Conservation (phyloP, 2,113 vertebrate species). For the Brienomyrus brachyistius region DNA sequence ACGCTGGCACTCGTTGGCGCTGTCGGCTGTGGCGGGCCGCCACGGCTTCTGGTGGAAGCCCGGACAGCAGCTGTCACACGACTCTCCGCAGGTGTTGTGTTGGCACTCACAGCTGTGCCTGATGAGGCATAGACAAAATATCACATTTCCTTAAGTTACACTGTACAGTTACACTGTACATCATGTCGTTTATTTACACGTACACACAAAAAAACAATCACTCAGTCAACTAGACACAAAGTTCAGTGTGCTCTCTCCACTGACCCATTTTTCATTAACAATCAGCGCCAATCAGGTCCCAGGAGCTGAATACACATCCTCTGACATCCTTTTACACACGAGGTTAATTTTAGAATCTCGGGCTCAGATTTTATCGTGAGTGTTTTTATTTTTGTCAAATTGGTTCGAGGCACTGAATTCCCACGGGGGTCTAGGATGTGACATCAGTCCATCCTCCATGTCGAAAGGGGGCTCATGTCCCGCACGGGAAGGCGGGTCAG, state of each 20-base stretch:
- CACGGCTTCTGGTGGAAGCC: slow-evolving; percentile 80
- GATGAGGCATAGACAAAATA: background rate
- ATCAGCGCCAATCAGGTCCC: slow-evolving; percentile 18
- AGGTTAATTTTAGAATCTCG: slow-evolving; percentile 24
- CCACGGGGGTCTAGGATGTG: background rate
- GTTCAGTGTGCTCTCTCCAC: background rate
- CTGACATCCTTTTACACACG: slow-evolving; percentile 19
- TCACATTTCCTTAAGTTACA: background rate
- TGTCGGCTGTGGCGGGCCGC: slow-evolving; percentile 65
- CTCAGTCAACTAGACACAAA: background rate
- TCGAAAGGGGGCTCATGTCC: background rate
- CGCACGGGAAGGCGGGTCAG: background rate
- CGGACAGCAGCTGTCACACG: slow-evolving; percentile 78
- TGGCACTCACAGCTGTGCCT: slow-evolving; percentile 81
- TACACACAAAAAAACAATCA: background rate
- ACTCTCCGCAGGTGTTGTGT: slow-evolving; percentile 87
- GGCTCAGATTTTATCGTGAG: slow-evolving; percentile 17
- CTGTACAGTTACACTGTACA: background rate
- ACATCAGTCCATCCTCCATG: background rate
- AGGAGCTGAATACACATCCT: slow-evolving; percentile 31
- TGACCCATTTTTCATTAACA: slow-evolving; percentile 11
- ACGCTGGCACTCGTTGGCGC: slow-evolving; percentile 74
- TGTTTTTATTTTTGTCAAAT: background rate
- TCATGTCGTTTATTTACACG: background rate
- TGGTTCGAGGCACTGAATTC: background rate